Evolutionary conservation across 2,888 invertebrate genomes (phyloP).

Genomic region (Altica lythri): DNA sequence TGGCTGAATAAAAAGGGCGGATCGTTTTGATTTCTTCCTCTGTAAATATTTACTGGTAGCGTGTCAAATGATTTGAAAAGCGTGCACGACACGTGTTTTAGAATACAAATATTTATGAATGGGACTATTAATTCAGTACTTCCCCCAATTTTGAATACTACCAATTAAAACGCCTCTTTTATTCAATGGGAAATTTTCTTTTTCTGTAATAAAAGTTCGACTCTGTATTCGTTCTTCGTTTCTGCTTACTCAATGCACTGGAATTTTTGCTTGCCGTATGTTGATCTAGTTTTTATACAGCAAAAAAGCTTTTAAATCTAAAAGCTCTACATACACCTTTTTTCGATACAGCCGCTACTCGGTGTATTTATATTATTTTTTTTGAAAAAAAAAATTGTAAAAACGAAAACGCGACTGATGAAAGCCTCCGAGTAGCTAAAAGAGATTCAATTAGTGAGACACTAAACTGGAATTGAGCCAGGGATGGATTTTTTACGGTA

Average conservation of each 20-base stretch:
- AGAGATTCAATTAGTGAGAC: too few species aligned
- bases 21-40: conserved; percentile 37
- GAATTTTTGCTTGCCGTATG: not conserved
- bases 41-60: conserved; percentile 42
- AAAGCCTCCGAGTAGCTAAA: too few species aligned
- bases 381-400: conserved; percentile 3
- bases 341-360: too few species aligned
- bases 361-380: not conserved
- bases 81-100: conserved; percentile 7
- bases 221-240: not conserved
- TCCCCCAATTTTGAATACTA: too few species aligned
- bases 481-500: too few species aligned
- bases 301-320: conserved; percentile 23
- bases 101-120: conserved; percentile 1
- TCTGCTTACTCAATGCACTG: not conserved
- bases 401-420: conserved; percentile 7
- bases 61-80: conserved; percentile 22
- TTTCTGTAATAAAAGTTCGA: too few species aligned
- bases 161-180: too few species aligned
- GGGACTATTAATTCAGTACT: not conserved
- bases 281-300: conserved; percentile 1
- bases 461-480: too few species aligned
- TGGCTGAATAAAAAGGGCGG: conserved; percentile 40
- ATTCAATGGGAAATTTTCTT: too few species aligned
- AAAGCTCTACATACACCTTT: conserved; percentile 20